Evolutionary conservation across 2,797 vertebrate genomes (phyloP), one percentile per base, ranked within the genome.

Genomic region (Hemitrygon akajei): DNA sequence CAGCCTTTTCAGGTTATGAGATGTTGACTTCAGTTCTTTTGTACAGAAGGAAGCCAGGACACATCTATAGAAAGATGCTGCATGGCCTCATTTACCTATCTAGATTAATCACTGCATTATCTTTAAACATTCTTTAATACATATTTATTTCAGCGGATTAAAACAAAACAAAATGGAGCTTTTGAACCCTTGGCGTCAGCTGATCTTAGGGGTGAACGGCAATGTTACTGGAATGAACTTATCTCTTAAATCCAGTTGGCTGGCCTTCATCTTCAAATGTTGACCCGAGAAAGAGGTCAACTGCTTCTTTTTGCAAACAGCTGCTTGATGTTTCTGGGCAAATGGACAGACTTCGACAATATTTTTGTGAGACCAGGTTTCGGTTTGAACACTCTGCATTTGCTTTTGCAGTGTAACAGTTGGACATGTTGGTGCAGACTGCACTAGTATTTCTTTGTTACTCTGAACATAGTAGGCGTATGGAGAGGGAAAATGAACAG

Each of bases 1-100:
- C 94, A 94, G 95, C 95, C 96, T 96, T 75, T 95, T 94, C 7
- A 58, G 95, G 95, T 94, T 94, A 95, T 87, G 77, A 81, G 93
- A 75, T 73, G 91, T 93, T 93, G 27, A 71, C 47, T 76, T 76
- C 91, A 75, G 91, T 75, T 76, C 91, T 93, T 89, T 93, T 93
- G 91, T 93, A 76, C 91, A 56, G 10, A 92, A 93, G 91, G 25
- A 93, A 93, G 91, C 69, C 11, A 16, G 91, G 91, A 93, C 91
- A 76, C 37, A 56, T 71, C 91, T 93, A 76, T 93, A 93, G 37
- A 93, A 93, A 93, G 91, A 93, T n/a, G 47, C 69, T 76, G 37
- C 10, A 27, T 71, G 73, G 40, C 40, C 69, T 93, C 71, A 93
- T 93, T 93, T 93, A 93, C 91, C 71, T 93, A 93, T 93, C 91